Base-by-base conservation (phyloP, 2,797 vertebrate genomes). In the Thamnophis elegans region DNA sequence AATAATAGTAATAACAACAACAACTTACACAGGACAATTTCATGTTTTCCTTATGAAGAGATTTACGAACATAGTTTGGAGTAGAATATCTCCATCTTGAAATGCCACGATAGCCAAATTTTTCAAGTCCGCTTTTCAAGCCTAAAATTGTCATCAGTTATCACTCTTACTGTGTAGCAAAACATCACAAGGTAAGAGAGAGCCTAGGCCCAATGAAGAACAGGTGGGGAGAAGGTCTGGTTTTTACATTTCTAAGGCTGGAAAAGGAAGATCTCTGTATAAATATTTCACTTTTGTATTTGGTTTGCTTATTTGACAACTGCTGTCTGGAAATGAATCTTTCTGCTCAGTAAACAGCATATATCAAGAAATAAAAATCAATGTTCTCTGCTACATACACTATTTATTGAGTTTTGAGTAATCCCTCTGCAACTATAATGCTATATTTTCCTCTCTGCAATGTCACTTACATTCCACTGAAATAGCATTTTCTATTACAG, bases 311-410 rank as follows among this genome's bases (percentile, higher is more conserved):
- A 22, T 26, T 93, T 88, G 86, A 78, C 25, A 54, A 32, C 53
- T 36, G 13, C 26, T 65, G 36, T 82, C 8, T 87, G 85, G 53
- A 58, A 73, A 87, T 90, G 22, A 87, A 87, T 90, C 20, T 68
- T 87, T n/a, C n/a, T 53, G 42, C 36, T 87, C 90, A 90, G 88
- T 88, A 62, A 62, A 82, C 62, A 88, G 55, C 88, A n/a, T 93
- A 78, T 58, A 91, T 12, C n/a, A 91, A 60, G 56, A 78, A 68
- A 62, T 28, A 88, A 88, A 54, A 82, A 36, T 16, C 56, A 93
- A 16, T 88, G 32, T 85, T 82, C 16, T 73, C 32, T 53, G 36
- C 18, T 54, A 54, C 65, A 28, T 73, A 90, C 90, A 0, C 56
- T 87, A 5, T 51, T 58, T 5, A 65, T 0, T 91, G 85, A 87